Base-by-base conservation (phyloP, 2,797 vertebrate genomes). In the Echiichthys vipera region DNA sequence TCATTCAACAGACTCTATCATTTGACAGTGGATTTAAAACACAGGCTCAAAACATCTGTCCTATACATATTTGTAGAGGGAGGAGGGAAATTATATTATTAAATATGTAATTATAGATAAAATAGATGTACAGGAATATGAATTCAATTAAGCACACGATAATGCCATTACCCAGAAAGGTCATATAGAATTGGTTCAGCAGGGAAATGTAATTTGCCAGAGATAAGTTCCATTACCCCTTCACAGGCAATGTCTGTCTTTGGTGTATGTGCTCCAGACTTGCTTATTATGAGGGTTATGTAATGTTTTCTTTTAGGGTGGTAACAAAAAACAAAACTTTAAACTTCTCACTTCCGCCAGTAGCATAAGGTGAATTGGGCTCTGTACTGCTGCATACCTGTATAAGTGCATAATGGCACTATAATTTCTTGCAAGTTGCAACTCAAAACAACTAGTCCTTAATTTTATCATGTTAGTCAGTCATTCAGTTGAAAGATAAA, bases 251-350 rank as follows among this genome's bases (percentile, higher is more conserved):
- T 49, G 25, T 34, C 63, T 32, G 36, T 65, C 24, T 45, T 40
- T 55, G 18, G 5, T 17, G 30, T 40, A 15, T n/a, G n/a, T n/a
- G 40, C 32, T 65, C 66, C 29, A 69, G 61, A 55, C 45, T 24
- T 57, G 29, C 22, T 50, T 42, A 55, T 71, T 62, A 58, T 57
- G 30, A 45, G 11, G 37, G 27, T 47, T 64, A 54, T 5, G 34
- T 57, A 64, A 73, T 65, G 50, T 6, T 67, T 25, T 50, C n/a
- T 81, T 58, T 53, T 12, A 58, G 20, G 10, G 20, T 17, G 22
- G 25, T 29, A 20, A 62, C 62, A 39, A 62, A 64, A 22, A 20
- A 58, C 27, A 59, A 22, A 59, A n/a, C n/a, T n/a, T 42, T 27
- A 36, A 65, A 75, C 18, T 24, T 40, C 27, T 36, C 18, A 64